Evolutionary conservation across 2,888 invertebrate species (phyloP).

Genomic region (Anoncus sp.): DNA sequence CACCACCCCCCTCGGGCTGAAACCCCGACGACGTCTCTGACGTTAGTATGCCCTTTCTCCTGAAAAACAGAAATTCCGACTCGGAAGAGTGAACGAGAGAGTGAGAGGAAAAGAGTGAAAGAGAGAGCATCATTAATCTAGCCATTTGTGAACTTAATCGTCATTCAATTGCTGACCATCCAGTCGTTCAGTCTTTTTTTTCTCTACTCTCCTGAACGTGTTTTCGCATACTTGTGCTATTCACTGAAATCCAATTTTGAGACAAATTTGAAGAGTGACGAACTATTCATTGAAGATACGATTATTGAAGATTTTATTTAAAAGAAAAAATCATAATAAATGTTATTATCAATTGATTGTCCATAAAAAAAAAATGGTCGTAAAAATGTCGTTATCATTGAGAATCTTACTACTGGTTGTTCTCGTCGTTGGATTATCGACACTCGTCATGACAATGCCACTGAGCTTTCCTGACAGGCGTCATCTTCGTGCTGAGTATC

Average conservation of each 20-base stretch:
- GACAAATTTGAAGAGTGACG: no score
- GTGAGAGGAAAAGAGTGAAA: background rate
- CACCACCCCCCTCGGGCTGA: no score
- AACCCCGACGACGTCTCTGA: slow-evolving; percentile 18
- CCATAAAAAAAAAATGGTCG: no score
- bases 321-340: no score
- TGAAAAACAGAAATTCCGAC: slow-evolving; percentile 25
- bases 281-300: no score
- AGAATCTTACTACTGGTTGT: slow-evolving; percentile 16
- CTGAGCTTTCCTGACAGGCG: slow-evolving; percentile 42
- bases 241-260: no score
- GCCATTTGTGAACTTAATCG: slow-evolving; percentile 51
- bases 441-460: slow-evolving; percentile 19
- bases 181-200: slow-evolving; percentile 10
- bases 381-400: slow-evolving; percentile 13
- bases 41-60: slow-evolving; percentile 25
- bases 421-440: slow-evolving; percentile 39
- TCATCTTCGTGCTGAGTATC: slow-evolving; percentile 27
- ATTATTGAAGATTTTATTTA: no score
- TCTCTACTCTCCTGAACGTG: no score
- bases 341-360: no score
- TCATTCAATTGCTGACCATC: slow-evolving; percentile 50
- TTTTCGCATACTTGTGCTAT: no score
- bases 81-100: no score
- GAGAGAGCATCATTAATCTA: slow-evolving; percentile 48